phyloP scores from a whole-genome alignment of 2,797 vertebrate species.

The Phrynocephalus guinanensis region DNA sequence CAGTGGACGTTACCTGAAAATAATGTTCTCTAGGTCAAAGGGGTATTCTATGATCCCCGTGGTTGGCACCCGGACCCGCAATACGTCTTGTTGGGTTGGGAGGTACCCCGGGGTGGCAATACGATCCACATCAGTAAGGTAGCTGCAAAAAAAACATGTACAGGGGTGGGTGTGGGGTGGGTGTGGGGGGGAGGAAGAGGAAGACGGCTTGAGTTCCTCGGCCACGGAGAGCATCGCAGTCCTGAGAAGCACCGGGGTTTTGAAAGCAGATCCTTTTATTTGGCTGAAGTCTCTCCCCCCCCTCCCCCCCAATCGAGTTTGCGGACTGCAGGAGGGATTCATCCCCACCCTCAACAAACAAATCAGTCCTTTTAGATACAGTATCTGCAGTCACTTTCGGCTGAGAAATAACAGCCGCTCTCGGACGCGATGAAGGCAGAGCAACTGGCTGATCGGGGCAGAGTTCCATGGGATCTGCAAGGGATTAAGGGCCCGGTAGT shows the following conservation, averaged over 20 bases:
- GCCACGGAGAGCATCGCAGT: neutral
- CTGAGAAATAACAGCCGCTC: too few relatives aligned
- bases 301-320: too few relatives aligned
- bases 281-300: too few relatives aligned
- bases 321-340: too few relatives aligned
- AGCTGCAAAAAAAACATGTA: slow-evolving; percentile 78
- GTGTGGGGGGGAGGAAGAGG: neutral
- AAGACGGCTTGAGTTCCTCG: neutral
- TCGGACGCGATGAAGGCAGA: too few relatives aligned
- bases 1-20: slow-evolving; percentile 85
- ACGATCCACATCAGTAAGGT: slow-evolving; percentile 91
- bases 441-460: too few relatives aligned
- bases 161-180: accelerated
- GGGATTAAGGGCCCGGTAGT: too few relatives aligned
- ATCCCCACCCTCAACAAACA: too few relatives aligned
- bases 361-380: too few relatives aligned
- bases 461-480: too few relatives aligned
- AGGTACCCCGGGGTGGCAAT: slow-evolving; percentile 90
- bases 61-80: slow-evolving; percentile 95
- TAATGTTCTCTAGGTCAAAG: slow-evolving; percentile 93
- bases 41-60: slow-evolving; percentile 98
- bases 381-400: too few relatives aligned
- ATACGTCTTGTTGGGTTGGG: slow-evolving; percentile 95
- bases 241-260: neutral
- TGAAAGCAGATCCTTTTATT: neutral